phyloP scores from a whole-genome alignment of 1,140 invertebrate genomes.

The Vollenhovia emeryi region DNA sequence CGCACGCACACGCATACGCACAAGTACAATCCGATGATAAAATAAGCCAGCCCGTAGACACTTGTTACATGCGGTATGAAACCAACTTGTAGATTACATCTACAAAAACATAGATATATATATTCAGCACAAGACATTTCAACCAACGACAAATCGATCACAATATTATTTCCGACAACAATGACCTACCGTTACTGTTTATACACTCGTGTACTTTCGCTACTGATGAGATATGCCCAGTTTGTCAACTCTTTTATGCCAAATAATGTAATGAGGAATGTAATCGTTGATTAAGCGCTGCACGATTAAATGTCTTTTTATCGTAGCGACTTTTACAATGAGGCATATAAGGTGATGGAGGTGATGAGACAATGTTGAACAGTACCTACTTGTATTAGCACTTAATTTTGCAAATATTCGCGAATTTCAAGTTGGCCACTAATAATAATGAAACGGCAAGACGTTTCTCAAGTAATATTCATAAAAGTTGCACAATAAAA shows the following conservation, averaged over 20 bases:
- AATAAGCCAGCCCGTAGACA: slow-evolving; percentile 70
- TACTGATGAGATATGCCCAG: neutral
- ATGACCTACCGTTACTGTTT: slow-evolving; percentile 20
- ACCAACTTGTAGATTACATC: slow-evolving; percentile 8
- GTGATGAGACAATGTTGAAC: neutral
- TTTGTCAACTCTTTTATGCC: neutral
- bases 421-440: slow-evolving; percentile 43
- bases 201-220: neutral
- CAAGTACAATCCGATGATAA: slow-evolving; percentile 67
- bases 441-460: neutral
- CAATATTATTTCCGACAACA: slow-evolving; percentile 1
- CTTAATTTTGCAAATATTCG: slow-evolving; percentile 37
- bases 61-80: slow-evolving; percentile 50
- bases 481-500: slow-evolving; percentile 54
- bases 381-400: slow-evolving; percentile 27
- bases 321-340: neutral
- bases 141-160: slow-evolving; percentile 25
- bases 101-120: no score
- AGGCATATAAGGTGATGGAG: neutral
- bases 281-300: neutral
- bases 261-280: slow-evolving; percentile 1
- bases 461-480: slow-evolving; percentile 45
- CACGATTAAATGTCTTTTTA: slow-evolving; percentile 11
- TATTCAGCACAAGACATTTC: slow-evolving; percentile 36
- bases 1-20: slow-evolving; percentile 64